phyloP scores from a whole-genome alignment of 2,888 invertebrate genomes.

The Ochropacha duplaris region DNA sequence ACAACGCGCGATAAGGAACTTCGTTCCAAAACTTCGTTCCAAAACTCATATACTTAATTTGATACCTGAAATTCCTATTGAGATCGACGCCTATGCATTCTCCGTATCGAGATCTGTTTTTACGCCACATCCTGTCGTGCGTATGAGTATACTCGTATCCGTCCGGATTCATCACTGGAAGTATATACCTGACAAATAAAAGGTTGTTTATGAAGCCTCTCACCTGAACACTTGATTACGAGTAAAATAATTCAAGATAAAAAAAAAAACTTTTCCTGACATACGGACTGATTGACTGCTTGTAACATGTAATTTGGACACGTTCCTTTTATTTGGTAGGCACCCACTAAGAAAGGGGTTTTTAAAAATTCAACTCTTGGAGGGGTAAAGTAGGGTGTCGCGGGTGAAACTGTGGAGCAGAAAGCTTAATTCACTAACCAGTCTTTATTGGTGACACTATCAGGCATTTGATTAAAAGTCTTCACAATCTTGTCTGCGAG shows the following conservation, averaged over 20 bases:
- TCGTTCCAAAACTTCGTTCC: too few species aligned
- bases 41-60: neutral
- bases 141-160: slow-evolving; percentile 94
- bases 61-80: slow-evolving; percentile 91
- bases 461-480: slow-evolving; percentile 85
- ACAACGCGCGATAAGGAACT: too few species aligned
- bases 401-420: too few species aligned
- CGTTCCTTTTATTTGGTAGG: too few species aligned
- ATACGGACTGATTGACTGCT: too few species aligned
- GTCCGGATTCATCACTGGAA: slow-evolving; percentile 91
- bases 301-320: too few species aligned
- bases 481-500: slow-evolving; percentile 87
- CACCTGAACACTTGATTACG: neutral
- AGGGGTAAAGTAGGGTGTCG: too few species aligned
- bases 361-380: too few species aligned
- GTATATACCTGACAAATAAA: slow-evolving; percentile 80
- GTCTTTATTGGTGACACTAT: slow-evolving; percentile 89
- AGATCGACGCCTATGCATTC: slow-evolving; percentile 91
- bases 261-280: too few species aligned
- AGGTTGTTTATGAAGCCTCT: slow-evolving; percentile 36
- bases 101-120: slow-evolving; percentile 85
- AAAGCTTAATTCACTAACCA: slow-evolving; percentile 79
- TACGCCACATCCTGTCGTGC: slow-evolving; percentile 92
- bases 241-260: neutral
- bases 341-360: too few species aligned